Conservation (phyloP, 2,113 vertebrate species). For the Emydura subglobosa region DNA sequence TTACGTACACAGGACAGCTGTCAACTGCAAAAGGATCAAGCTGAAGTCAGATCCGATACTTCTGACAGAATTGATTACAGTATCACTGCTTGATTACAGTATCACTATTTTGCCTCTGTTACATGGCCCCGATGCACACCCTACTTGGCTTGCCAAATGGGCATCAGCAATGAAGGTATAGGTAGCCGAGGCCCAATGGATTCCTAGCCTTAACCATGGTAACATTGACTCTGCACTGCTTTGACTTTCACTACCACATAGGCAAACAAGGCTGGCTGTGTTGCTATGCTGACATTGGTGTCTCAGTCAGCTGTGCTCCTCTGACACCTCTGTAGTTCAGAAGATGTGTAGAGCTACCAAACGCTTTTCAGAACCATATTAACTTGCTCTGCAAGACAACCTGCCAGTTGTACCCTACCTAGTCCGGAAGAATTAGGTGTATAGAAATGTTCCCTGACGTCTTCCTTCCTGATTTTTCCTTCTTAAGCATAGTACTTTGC, state of each 20-base stretch:
- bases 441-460: background rate
- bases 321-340: background rate
- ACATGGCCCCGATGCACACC: background rate
- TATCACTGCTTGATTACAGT: rapidly evolving
- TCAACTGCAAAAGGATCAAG: rapidly evolving
- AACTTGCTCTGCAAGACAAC: background rate
- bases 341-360: background rate
- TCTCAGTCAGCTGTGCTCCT: background rate
- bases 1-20: background rate
- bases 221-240: background rate
- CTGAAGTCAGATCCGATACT: rapidly evolving
- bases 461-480: background rate
- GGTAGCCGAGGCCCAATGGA: background rate
- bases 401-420: background rate
- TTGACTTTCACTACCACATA: background rate
- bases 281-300: background rate
- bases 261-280: background rate
- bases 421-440: background rate
- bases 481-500: background rate
- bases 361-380: background rate
- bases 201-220: background rate
- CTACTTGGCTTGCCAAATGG: rapidly evolving
- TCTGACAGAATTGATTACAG: rapidly evolving
- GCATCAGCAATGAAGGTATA: background rate
- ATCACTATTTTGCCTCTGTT: rapidly evolving